Evolutionary conservation across 2,797 vertebrate species (phyloP), one percentile per base, ranked within the genome.

Genomic region (Pogoniulus pusillus): DNA sequence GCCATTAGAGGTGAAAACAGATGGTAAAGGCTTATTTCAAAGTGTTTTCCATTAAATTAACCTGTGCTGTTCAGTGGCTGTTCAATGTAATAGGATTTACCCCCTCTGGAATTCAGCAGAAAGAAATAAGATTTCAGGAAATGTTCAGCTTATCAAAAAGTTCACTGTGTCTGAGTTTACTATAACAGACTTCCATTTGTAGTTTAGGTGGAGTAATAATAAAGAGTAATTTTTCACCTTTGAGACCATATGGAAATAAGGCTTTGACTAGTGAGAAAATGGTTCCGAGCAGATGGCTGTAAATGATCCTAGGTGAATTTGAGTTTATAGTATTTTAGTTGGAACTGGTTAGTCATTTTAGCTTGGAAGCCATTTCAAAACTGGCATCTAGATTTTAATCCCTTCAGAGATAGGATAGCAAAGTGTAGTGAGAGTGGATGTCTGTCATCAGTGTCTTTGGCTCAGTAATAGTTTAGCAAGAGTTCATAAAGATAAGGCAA

Each of bases 31-130:
- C 93, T 97, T 97, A 94, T 97, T 97, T 97, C 94, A 55, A 89
- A 97, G 96, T 95, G 95, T 96, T 97, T 96, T 94, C 95, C 96
- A 97, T 98, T 97, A 97, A 97, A 97, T 97, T 98, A 97, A 97
- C 97, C 97, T 97, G 91, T 93, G 90, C 92, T 93, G 79, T 95
- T 96, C 89, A 96, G 91, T 90, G 95, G 92, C 96, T 96, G 84
- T 97, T 97, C 91, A 70, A 60, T 91, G 78, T 89, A 96, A 97
- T 97, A 91, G 91, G 69, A 94, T 96, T 96, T 96, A 95, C 69
- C 81, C 93, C 95, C 94, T 96, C 93, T 89, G 74, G 92, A 97
- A 97, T 94, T 93, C 77, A 84, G 89, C 78, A 77, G 82, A 92
- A 93, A 85, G 90, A 97, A 97, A 93, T 72, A 90, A 84, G 90